These are phyloP conservation scores for Alcedo quadribrachys DNA, from an alignment of 2,797 vertebrate species.

Conservation along the genomic window DNA sequence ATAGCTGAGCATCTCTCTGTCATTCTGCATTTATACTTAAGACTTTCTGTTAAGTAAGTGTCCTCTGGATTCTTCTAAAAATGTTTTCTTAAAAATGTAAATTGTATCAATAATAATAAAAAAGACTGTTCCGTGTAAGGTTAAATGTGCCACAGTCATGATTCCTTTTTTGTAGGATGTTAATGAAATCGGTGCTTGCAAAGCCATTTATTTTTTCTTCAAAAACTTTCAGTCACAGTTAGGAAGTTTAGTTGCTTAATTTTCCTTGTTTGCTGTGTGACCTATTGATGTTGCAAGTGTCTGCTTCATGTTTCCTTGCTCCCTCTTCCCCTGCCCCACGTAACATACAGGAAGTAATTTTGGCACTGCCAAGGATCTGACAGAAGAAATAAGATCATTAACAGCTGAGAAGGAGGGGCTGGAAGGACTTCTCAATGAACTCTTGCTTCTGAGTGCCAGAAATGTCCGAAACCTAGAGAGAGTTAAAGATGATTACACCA, in stretches of 20 bases:
- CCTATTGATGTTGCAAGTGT: not conserved
- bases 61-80: not conserved
- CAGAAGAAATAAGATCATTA: conserved; percentile 85
- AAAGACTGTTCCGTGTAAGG: not conserved
- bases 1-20: not conserved
- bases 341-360: conserved; percentile 85
- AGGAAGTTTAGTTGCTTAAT: not conserved
- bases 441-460: conserved; percentile 80
- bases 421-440: conserved; percentile 82
- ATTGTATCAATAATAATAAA: not conserved
- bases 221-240: not conserved
- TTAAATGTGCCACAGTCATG: not conserved
- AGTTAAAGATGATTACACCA: conserved; percentile 82
- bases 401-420: conserved; percentile 84
- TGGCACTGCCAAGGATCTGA: conserved; percentile 85
- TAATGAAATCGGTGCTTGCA: not conserved
- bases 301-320: conserved; percentile 24
- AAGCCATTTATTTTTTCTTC: not conserved
- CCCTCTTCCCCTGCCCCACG: not conserved
- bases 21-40: not conserved
- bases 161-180: not conserved
- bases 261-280: not conserved
- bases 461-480: conserved; percentile 79
- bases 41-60: not conserved
- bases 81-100: not conserved